Evolutionary conservation across 2,797 vertebrate species (phyloP), one percentile per base, ranked within the genome.

Genomic region (Neosilurus mollespiculum): DNA sequence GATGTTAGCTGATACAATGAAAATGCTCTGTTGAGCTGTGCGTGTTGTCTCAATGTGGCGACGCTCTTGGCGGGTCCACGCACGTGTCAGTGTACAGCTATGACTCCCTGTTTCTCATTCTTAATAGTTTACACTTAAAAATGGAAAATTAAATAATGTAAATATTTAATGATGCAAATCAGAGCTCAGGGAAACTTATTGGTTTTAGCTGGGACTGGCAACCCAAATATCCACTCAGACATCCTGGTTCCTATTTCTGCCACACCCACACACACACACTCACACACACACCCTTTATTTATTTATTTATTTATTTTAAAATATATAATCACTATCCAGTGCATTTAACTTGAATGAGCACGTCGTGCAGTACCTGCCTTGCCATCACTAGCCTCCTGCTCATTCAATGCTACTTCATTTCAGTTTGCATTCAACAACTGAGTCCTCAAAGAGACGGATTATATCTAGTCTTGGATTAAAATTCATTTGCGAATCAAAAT

Each of bases 71-170:
- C 87, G 61, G 91, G 85, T 85, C 84, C 89, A 90, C 66, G 91
- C 92, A 93, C 30, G 30, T 94, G 92, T 86, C 79, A 54, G 85
- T 90, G 90, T 92, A 92, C 90, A 90, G 90, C 73, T 81, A 24
- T 5, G 30, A 65, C 26, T 65, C 43, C 49, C 34, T 56, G 1
- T 59, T 65, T 69, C 59, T 73, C 18, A 53, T n/a, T 24, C 24
- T 2, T 18, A n/a, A 43, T 43, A 43, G 43, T 5, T 1, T 64
- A 26, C 1, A 26, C 3, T 49, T 43, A 76, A 43, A 24, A 43
- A 3, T 14, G 1, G 14, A 58, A 12, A 22, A 49, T 18, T 34
- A 37, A 16, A 15, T 20, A 67, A 37, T 67, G 4, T 43, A 43
- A 43, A 30, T 26, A 15, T 30, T 66, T 66, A 43, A 43, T 22